phyloP scores from a whole-genome alignment of 2,888 invertebrate genomes.

The Neoaliturus tenellus region DNA sequence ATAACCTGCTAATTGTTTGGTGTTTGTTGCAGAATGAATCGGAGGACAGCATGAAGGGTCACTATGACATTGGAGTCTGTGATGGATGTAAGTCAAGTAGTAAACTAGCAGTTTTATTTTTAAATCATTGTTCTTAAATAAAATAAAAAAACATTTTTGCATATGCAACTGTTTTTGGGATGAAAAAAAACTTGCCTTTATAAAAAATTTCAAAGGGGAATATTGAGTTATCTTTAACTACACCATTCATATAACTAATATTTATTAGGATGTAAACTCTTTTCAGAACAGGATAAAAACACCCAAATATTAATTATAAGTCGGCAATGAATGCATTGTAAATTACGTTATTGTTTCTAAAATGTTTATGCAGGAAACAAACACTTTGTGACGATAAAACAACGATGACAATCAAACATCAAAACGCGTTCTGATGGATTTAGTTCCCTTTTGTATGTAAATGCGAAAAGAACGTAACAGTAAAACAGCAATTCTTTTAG shows the following conservation, averaged over 20 bases:
- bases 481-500: not conserved
- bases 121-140: not conserved
- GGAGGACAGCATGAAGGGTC: not conserved
- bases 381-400: not conserved
- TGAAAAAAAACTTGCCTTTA: too few relatives aligned
- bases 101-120: not conserved
- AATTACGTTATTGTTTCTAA: not conserved
- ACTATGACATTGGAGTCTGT: not conserved
- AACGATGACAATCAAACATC: not conserved
- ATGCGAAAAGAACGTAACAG: not conserved
- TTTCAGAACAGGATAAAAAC: not conserved
- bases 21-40: not conserved
- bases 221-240: not conserved
- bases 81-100: not conserved
- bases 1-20: too few relatives aligned
- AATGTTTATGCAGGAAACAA: not conserved
- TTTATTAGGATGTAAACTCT: not conserved
- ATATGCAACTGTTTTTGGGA: too few relatives aligned
- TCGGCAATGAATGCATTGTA: not conserved
- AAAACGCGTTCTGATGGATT: not conserved
- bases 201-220: too few relatives aligned
- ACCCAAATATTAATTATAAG: not conserved
- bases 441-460: not conserved
- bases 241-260: not conserved
- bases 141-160: too few relatives aligned